phyloP scores from a whole-genome alignment of 2,888 invertebrate species.

The Strigamia crassipes region DNA sequence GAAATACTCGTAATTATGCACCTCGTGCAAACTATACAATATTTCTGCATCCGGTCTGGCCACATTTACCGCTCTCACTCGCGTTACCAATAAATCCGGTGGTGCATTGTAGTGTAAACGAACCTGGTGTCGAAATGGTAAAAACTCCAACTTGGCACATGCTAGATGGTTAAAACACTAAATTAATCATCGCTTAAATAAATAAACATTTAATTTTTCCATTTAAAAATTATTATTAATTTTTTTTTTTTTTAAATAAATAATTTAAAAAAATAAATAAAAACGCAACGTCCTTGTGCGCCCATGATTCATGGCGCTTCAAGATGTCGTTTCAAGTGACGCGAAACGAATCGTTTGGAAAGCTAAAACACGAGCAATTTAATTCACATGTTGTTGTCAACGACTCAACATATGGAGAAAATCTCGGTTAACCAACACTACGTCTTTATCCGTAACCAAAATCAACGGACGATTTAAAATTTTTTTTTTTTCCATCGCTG shows the following conservation, averaged over 20 bases:
- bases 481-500: not conserved
- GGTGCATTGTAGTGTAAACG: constrained; percentile 45
- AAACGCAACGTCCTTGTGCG: not conserved
- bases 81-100: constrained; percentile 47
- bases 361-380: not conserved
- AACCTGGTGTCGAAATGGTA: constrained; percentile 39
- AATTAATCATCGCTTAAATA: not conserved
- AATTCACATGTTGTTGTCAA: not conserved
- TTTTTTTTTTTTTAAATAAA: too few species aligned
- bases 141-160: constrained; percentile 12
- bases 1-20: constrained; percentile 50
- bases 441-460: not conserved
- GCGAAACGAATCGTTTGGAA: not conserved
- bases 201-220: not conserved
- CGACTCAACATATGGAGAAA: not conserved
- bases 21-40: constrained; percentile 50
- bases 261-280: too few species aligned
- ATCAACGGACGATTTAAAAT: not conserved
- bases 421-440: not conserved
- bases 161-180: constrained; percentile 14
- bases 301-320: not conserved
- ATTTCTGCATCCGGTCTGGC: constrained; percentile 50
- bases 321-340: constrained; percentile 10
- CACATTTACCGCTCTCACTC: constrained; percentile 50
- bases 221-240: not conserved